A percentile compares a stretch with the other conserved stretches of the same genome.
phyloP scores from a whole-genome alignment of 1,140 invertebrate genomes.

The Lepidurus couesii region DNA sequence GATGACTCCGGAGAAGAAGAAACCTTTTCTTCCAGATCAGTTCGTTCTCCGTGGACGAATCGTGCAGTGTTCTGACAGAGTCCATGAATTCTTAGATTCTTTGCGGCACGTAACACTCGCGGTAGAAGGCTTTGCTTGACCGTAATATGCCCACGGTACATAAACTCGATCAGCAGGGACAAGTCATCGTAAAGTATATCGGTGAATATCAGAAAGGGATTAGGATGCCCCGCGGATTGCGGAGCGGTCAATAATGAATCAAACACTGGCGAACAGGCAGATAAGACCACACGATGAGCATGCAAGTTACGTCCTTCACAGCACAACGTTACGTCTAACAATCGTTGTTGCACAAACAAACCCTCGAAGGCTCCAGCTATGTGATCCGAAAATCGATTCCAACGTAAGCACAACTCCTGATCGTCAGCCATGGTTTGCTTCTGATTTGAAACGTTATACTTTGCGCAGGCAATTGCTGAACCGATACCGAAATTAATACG shows the following conservation, averaged over 20 bases:
- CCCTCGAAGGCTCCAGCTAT: neutral
- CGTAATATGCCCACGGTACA: conserved; percentile 29
- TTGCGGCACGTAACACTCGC: conserved; percentile 2
- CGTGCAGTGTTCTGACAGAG: neutral
- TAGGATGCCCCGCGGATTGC: neutral
- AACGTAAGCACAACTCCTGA: conserved; percentile 3
- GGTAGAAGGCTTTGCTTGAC: conserved; percentile 16
- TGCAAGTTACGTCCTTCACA: conserved; percentile 43
- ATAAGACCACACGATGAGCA: conserved; percentile 44
- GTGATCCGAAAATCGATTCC: neutral
- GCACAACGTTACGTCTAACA: conserved; percentile 45
- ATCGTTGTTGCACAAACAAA: conserved; percentile 39
- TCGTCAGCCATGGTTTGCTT: neutral
- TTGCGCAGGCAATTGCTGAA: too few relatives aligned
- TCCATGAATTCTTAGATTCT: conserved; percentile 23
- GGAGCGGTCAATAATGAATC: conserved; percentile 37
- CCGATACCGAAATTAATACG: neutral
- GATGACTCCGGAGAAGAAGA: neutral
- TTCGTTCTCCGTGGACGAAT: neutral
- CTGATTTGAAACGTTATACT: neutral
- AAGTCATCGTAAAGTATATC: conserved; percentile 28
- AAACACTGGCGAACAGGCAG: conserved; percentile 45
- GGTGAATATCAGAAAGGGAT: conserved; percentile 24
- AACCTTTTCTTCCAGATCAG: neutral
- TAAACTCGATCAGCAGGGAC: conserved; percentile 24